phyloP scores from a whole-genome alignment of 2,888 invertebrate species.

The Leucophenga maculata region DNA sequence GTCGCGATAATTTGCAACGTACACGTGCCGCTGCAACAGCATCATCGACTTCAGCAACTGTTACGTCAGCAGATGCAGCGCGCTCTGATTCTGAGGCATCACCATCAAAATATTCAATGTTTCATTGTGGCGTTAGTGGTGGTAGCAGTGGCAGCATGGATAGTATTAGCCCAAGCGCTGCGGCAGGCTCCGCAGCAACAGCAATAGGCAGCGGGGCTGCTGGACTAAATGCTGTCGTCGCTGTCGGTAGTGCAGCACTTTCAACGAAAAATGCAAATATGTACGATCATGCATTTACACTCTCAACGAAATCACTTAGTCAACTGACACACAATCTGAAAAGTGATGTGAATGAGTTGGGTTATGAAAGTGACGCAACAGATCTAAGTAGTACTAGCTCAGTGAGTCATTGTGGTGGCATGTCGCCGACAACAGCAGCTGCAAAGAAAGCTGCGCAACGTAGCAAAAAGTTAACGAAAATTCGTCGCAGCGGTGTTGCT shows the following conservation, averaged over 20 bases:
- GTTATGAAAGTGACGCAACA: constrained; percentile 70
- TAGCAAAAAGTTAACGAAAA: constrained; percentile 46
- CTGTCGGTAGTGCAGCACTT: constrained; percentile 23
- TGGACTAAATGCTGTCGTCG: constrained; percentile 15
- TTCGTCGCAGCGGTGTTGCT: constrained; percentile 35
- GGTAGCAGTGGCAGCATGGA: constrained; percentile 28
- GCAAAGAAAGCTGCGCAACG: constrained; percentile 42
- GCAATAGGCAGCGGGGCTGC: constrained; percentile 27
- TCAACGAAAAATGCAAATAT: constrained; percentile 29
- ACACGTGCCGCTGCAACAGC: constrained; percentile 56
- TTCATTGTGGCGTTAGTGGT: constrained; percentile 39
- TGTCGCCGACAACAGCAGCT: constrained; percentile 57
- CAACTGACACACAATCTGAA: constrained; percentile 54
- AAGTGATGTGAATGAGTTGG: constrained; percentile 50
- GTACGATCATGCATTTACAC: constrained; percentile 39
- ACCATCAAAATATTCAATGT: constrained; percentile 62
- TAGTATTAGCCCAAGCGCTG: constrained; percentile 29
- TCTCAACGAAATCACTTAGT: constrained; percentile 58
- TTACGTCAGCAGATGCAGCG: constrained; percentile 65
- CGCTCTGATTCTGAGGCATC: constrained; percentile 67
- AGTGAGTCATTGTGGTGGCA: constrained; percentile 58
- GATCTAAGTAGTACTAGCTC: constrained; percentile 71
- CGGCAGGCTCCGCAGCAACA: constrained; percentile 10
- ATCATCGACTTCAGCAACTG: constrained; percentile 62
- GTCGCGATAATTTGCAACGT: constrained; percentile 78